A percentile compares a stretch with the other conserved stretches of the same genome.
phyloP scores from a whole-genome alignment of 2,888 invertebrate genomes.

The Gandaritis pyraliata region DNA sequence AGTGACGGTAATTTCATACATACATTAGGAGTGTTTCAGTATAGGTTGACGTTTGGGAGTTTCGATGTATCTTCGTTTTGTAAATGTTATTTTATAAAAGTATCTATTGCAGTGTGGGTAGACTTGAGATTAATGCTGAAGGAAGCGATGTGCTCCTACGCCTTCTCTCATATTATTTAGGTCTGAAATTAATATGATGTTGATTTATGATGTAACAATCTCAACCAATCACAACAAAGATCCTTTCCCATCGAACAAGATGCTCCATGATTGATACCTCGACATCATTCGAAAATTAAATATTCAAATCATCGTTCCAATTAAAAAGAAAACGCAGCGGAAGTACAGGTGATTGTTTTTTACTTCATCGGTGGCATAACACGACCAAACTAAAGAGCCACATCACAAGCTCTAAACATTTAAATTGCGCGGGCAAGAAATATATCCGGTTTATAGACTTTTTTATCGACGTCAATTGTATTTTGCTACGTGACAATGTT shows the following conservation, averaged over 20 bases:
- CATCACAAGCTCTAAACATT: conserved; percentile 35
- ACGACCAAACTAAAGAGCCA: conserved; percentile 35
- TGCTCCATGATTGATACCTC: conserved; percentile 48
- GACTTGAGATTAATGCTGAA: too few relatives aligned
- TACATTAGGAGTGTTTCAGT: conserved; percentile 6
- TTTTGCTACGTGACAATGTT: conserved; percentile 69
- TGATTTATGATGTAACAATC: conserved; percentile 11
- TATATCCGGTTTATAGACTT: conserved; percentile 48
- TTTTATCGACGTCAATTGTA: conserved; percentile 55
- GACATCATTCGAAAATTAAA: conserved; percentile 54
- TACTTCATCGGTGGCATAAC: conserved; percentile 33
- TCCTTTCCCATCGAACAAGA: conserved; percentile 41
- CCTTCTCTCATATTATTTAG: too few relatives aligned
- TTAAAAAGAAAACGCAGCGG: conserved; percentile 59
- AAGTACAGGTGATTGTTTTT: conserved; percentile 63
- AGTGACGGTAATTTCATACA: conserved; percentile 10
- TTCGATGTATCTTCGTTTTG: not conserved
- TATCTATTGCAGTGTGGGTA: not conserved
- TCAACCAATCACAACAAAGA: conserved; percentile 38
- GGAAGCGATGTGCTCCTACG: too few relatives aligned
- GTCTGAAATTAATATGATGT: conserved; percentile 11
- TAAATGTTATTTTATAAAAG: not conserved
- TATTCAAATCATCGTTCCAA: conserved; percentile 59
- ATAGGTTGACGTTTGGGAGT: conserved; percentile 1
- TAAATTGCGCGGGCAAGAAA: conserved; percentile 30